Evolutionary conservation across 2,113 vertebrate genomes (phyloP), one percentile per base, ranked within the genome.

Genomic region (Hypanus sabinus): DNA sequence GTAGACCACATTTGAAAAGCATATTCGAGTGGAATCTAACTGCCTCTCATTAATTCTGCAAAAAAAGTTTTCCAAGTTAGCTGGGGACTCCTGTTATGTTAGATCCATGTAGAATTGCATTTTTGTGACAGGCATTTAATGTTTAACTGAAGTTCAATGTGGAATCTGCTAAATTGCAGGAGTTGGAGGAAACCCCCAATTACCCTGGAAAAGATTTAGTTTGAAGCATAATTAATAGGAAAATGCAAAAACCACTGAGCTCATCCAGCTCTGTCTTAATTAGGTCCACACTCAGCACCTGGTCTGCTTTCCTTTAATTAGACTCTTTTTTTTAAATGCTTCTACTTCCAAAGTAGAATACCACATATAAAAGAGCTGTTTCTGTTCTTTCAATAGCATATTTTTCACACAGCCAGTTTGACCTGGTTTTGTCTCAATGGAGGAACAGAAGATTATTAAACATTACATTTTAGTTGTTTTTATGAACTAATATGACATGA

Each of bases 191-290:
- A 87, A 62, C 3, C 57, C 30, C 27, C 85, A 88, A 65, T 88
- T 88, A 88, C 57, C 27, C 57, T 88, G 85, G 85, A 65, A 88
- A 88, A 57, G 30, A 60, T n/a, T 88, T 65, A 65, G 85, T 88
- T 88, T 88, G 85, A 62, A 88, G 65, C 57, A 88, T 33, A 65
- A 88, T 88, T 65, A 65, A n/a, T 65, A n/a, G 57, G 85, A 88
- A 88, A n/a, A 88, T 18, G 24, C 57, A 88, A 65, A 88, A 65
- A 12, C 85, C 85, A 87, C 55, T 14, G 55, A n/a, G 9, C 27
- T 3, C 27, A 33, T 33, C 30, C 57, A 88, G 57, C 27, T 88
- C 57, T 60, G 8, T 65, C 65, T 88, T 88, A 88, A 88, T 88
- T 88, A 65, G 85, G 57, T 65, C 57, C 57, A 88, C 10, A 6